Evolutionary conservation across 1,140 invertebrate species (phyloP), one percentile per base, ranked within the genome.

Genomic region (Gonatopus flavifemur): DNA sequence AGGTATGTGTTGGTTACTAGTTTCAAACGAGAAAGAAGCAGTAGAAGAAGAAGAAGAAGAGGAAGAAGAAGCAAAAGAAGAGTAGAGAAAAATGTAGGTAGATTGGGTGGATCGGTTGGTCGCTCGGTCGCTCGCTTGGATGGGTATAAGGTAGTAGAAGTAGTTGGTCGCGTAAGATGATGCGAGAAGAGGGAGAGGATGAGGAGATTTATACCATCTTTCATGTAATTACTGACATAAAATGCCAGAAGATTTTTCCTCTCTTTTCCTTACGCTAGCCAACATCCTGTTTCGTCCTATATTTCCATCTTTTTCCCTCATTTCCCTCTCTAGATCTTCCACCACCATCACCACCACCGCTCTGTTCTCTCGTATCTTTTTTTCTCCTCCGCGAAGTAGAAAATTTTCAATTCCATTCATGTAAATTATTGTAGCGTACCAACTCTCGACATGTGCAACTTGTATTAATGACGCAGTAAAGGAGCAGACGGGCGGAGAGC

Each of bases 371-470:
- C 55, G 62, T 58, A 42, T 66, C 66, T 70, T 68, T 72, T 69
- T 74, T 75, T 74, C 69, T 70, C 66, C 68, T 73, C 62, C 52
- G 57, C 63, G 59, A 56, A 72, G 68, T 74, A 75, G 72, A 77
- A 77, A 77, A 77, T 77, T 76, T 77, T 78, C 75, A 77, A 77
- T 78, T 75, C 68, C 72, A 78, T 78, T 78, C 75, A 78, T 73
- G 74, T 74, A 76, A 78, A 78, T 77, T 78, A 77, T 78, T 78
- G 75, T 78, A 78, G 76, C 75, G 75, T 67, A 73, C 68, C 55
- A 66, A 66, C 70, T 75, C 74, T 78, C 74, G 72, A 75, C 70
- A 76, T 77, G 69, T 76, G 74, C 70, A 76, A 77, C 74, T 77
- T 76, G 74, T 74, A 78, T 78, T 77, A 77, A 77, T 73, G 70